Conservation (phyloP, 2,113 vertebrate genomes). For the Hydropotes inermis region DNA sequence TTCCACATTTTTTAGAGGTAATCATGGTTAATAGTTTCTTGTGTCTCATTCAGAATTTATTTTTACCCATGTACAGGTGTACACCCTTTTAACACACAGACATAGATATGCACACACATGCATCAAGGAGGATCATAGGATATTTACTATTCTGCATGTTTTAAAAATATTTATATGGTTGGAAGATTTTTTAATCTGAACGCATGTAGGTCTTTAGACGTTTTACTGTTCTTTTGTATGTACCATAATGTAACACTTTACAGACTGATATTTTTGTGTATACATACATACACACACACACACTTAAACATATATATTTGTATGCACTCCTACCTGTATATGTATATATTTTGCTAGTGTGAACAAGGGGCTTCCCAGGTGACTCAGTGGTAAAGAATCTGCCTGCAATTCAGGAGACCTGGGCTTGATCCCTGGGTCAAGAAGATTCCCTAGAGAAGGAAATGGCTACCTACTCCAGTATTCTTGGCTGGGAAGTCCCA, state of each 20-base stretch:
- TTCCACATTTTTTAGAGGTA: neutral
- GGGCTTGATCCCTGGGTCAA: neutral
- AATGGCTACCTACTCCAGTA: neutral
- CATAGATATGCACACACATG: fast-evolving
- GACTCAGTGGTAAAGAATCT: neutral
- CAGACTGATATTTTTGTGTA: neutral
- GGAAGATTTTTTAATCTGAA: neutral
- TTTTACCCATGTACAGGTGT: neutral
- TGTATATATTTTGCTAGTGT: neutral
- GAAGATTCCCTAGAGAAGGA: neutral
- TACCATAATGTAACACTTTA: neutral
- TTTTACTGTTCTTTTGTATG: neutral
- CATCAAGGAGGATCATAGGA: neutral
- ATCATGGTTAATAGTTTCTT: neutral
- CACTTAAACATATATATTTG: neutral
- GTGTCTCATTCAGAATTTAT: neutral
- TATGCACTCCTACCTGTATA: fast-evolving
- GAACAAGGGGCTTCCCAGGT: neutral
- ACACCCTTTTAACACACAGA: neutral
- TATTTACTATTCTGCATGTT: neutral
- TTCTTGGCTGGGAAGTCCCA: neutral
- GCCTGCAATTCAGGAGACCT: neutral
- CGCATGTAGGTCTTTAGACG: neutral
- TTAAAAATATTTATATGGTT: neutral
- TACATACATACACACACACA: neutral